Conservation (phyloP, 2,888 invertebrate species). For the Eupithecia vulgata region DNA sequence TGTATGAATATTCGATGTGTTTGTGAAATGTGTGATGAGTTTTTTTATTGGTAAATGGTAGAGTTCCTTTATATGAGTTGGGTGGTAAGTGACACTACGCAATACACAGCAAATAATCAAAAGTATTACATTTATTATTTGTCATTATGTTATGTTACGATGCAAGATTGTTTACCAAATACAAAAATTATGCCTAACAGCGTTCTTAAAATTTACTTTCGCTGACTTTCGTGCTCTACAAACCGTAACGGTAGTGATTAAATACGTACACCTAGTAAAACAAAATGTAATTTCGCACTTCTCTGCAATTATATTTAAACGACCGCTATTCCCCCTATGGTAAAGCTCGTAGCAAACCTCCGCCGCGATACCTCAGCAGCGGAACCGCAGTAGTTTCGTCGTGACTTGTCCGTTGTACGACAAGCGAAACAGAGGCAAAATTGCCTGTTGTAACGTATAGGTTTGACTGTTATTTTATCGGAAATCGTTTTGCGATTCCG, state of each 20-base stretch:
- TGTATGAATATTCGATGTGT: slow-evolving; percentile 1
- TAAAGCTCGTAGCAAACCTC: too few relatives aligned
- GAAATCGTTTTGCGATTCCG: too few relatives aligned
- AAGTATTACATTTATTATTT: not conserved
- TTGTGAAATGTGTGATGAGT: slow-evolving; percentile 32
- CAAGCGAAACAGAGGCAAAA: too few relatives aligned
- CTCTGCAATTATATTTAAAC: not conserved
- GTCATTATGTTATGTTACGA: not conserved
- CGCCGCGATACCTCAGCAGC: too few relatives aligned
- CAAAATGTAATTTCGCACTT: not conserved
- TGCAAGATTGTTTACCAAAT: not conserved
- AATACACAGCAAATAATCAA: not conserved
- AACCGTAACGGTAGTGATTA: slow-evolving; percentile 24
- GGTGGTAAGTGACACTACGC: not conserved
- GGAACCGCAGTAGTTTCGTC: too few relatives aligned
- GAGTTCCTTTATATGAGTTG: not conserved
- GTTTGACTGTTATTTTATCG: too few relatives aligned
- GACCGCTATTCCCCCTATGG: too few relatives aligned
- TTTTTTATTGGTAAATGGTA: slow-evolving; percentile 11
- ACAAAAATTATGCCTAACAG: not conserved
- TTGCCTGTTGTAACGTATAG: too few relatives aligned
- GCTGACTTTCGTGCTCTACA: slow-evolving; percentile 19
- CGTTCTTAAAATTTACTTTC: slow-evolving; percentile 16
- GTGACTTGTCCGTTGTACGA: too few relatives aligned
- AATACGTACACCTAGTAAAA: not conserved